Evolutionary conservation across 2,888 invertebrate genomes (phyloP).

Genomic region (Tetragonula carbonaria): DNA sequence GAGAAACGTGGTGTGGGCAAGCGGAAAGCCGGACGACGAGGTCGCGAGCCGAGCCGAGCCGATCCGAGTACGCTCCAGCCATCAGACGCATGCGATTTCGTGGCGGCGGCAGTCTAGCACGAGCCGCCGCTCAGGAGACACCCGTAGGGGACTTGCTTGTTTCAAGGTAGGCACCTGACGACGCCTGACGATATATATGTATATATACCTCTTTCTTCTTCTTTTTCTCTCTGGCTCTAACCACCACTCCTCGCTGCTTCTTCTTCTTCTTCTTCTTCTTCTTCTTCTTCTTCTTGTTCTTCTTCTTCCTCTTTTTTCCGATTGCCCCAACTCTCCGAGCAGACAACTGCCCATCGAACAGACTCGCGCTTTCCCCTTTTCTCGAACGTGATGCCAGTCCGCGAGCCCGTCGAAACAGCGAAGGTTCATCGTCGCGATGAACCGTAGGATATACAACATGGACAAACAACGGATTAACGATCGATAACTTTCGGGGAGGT

Average conservation of each 20-base stretch:
- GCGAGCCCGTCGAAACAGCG: no score
- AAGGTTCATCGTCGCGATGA: neutral
- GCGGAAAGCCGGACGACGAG: constrained; percentile 45
- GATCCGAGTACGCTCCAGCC: constrained; percentile 36
- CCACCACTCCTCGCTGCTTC: neutral
- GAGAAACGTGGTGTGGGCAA: constrained; percentile 36
- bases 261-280: no score
- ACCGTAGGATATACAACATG: no score
- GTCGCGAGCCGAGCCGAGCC: constrained; percentile 47
- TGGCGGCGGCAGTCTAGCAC: constrained; percentile 80
- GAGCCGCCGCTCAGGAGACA: constrained; percentile 82
- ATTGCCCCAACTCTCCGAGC: no score
- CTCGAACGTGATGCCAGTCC: neutral
- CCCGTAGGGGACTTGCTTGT: constrained; percentile 78
- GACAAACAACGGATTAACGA: neutral
- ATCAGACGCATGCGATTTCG: constrained; percentile 74
- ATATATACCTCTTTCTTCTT: neutral
- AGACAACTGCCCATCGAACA: no score
- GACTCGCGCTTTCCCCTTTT: neutral
- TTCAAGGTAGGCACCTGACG: constrained; percentile 70
- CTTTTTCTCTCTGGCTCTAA: neutral
- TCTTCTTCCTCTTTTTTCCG: no score
- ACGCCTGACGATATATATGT: neutral
- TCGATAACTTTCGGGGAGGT: neutral
- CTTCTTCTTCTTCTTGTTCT: no score